phyloP scores from a whole-genome alignment of 2,797 vertebrate species.

The Diplodus sargus region DNA sequence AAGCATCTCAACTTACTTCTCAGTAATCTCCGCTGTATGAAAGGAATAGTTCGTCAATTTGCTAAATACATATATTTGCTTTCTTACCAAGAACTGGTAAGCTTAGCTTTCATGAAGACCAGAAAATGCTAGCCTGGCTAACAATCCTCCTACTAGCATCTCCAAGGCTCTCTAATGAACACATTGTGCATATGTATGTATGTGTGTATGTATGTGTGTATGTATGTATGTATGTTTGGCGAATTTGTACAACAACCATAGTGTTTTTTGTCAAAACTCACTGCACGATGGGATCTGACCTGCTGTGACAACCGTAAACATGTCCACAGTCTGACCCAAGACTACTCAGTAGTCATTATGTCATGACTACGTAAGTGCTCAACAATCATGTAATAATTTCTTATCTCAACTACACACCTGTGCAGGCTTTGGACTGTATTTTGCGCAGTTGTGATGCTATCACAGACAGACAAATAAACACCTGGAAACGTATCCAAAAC shows the following conservation, averaged over 20 bases:
- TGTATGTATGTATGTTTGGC: not conserved
- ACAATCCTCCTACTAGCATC: not conserved
- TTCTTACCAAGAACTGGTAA: not conserved
- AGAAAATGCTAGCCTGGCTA: not conserved
- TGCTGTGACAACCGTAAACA: no score
- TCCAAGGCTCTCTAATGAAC: not conserved
- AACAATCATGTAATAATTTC: not conserved
- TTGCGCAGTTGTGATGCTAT: no score
- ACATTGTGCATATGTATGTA: not conserved
- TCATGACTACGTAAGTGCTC: no score
- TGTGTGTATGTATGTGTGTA: not conserved
- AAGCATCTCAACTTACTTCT: not conserved
- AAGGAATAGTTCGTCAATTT: not conserved
- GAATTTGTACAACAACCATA: not conserved
- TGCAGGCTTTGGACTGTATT: no score
- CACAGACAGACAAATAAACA: no score
- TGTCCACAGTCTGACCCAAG: no score
- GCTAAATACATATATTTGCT: not conserved
- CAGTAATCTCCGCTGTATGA: not conserved
- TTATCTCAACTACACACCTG: no score
- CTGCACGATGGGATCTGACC: no score
- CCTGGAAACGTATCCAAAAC: no score
- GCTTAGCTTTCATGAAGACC: slow-evolving; percentile 5
- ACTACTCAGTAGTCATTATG: no score
- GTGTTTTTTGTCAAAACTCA: not conserved